phyloP scores from a whole-genome alignment of 2,888 invertebrate species.

The Sinodicranocentrus sp. region DNA sequence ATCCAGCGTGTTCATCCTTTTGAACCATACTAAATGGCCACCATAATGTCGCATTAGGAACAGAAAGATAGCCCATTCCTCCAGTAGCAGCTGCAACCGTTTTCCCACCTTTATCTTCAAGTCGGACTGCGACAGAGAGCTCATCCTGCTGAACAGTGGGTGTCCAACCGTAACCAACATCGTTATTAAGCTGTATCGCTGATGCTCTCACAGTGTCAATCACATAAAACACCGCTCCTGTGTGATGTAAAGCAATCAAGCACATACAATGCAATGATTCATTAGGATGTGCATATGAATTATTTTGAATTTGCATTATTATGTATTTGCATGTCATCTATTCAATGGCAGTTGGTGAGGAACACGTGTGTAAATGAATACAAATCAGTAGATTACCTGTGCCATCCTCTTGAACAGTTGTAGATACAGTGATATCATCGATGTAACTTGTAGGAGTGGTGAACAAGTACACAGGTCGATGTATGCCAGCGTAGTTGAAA shows the following conservation, averaged over 20 bases:
- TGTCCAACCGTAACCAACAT: conserved; percentile 18
- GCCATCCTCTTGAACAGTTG: conserved; percentile 79
- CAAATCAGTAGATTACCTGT: conserved; percentile 79
- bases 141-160: conserved; percentile 30
- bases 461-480: conserved; percentile 93
- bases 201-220: conserved; percentile 53
- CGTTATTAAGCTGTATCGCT: conserved; percentile 23
- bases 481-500: conserved; percentile 97
- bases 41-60: conserved; percentile 90
- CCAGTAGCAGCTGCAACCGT: conserved; percentile 36
- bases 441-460: conserved; percentile 91
- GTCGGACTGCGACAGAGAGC: conserved; percentile 20
- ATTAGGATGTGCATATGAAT: conserved; percentile 7
- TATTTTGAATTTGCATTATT: too few relatives aligned
- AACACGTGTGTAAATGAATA: too few relatives aligned
- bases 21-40: conserved; percentile 94
- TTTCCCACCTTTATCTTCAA: conserved; percentile 64
- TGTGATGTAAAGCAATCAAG: conserved; percentile 76
- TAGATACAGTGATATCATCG: conserved; percentile 85
- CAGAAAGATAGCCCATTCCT: conserved; percentile 82
- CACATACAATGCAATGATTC: background rate
- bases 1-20: conserved; percentile 80
- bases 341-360: too few relatives aligned
- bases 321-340: too few relatives aligned
- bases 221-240: conserved; percentile 79